Conservation (phyloP, 35 echinoderm and acorn worm genomes). For the Eucidaris tribuloides region DNA sequence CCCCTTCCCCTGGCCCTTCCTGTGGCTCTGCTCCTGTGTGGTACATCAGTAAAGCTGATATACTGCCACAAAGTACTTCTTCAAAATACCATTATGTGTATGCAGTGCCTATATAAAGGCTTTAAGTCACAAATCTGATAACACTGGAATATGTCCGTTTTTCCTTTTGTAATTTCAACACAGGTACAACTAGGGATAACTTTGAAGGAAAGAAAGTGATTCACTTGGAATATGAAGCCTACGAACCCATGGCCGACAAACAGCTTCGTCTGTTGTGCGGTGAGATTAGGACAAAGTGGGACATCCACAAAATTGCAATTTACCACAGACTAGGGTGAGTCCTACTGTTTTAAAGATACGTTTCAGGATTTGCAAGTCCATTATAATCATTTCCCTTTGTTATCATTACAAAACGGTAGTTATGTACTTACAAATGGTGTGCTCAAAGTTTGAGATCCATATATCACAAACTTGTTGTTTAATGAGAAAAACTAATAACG, state of each 20-base stretch:
- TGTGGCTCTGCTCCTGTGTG: no score
- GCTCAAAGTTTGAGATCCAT: no score
- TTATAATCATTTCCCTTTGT: no score
- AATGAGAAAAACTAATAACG: no score
- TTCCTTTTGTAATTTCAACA: neutral
- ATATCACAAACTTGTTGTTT: no score
- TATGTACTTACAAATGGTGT: no score
- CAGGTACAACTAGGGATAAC: slow-evolving; percentile 90
- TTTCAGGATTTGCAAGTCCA: no score
- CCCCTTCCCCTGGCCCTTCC: no score
- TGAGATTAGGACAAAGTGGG: slow-evolving; percentile 64
- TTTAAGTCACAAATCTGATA: neutral
- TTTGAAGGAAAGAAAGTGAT: slow-evolving; percentile 84
- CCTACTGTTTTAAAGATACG: no score
- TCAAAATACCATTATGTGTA: neutral
- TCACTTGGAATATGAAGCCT: slow-evolving; percentile 79
- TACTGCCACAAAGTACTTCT: no score
- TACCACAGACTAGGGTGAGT: slow-evolving; percentile 87
- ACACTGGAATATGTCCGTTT: neutral
- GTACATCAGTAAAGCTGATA: no score
- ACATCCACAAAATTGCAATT: slow-evolving; percentile 67
- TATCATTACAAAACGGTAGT: no score
- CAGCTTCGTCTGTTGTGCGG: slow-evolving; percentile 65
- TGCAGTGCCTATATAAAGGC: neutral
- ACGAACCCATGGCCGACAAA: slow-evolving; percentile 80